Base-by-base conservation (phyloP, 1,140 invertebrate genomes). In the Euschistus heros region DNA sequence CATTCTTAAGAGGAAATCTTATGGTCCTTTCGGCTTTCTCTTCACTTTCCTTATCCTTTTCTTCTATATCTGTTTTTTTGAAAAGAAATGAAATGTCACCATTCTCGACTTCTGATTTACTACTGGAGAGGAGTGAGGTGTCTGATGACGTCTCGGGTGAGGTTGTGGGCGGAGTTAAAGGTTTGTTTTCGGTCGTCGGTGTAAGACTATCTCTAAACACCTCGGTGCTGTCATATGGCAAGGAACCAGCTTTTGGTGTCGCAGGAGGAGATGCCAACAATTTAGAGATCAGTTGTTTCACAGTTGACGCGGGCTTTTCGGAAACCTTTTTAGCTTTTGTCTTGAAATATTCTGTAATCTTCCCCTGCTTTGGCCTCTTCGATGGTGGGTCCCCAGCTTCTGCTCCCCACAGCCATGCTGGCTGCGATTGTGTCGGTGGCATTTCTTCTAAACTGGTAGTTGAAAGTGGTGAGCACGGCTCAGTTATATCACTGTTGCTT, bases 291-390 rank as follows among this genome's bases (percentile, higher is more conserved):
- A 30, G 27, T 22, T 52, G 24, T 2, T 57, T 22, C 1, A 47
- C 27, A 15, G 37, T n/a, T 14, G 20, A 26, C 7, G 22, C 55
- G 8, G 59, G 44, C 74, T 73, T 61, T 15, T 66, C 59, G 59
- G 47, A 47, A 24, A 20, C 47, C 37, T 50, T 54, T 74, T 89
- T 89, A 74, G 86, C 85, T 73, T 89, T 86, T 3, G 85, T 82
- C 70, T 87, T 89, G 70, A 89, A 91, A 73, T 87, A 91, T 70
- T 89, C 86, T 1, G 88, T 91, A 70, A 91, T 91, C 70, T 86
- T 85, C 5, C 81, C 82, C 70, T 83, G 81, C 10, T 69, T 70
- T 72, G 73, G 68, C 72, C 62, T 69, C 55, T 74, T 74, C 74
- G 74, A 37, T 74, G 65, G 18, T 71, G 71, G 54, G 72, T 74